Evolutionary conservation across 2,113 vertebrate genomes (phyloP), one percentile per base, ranked within the genome.

Genomic region (Phoenicopterus ruber): DNA sequence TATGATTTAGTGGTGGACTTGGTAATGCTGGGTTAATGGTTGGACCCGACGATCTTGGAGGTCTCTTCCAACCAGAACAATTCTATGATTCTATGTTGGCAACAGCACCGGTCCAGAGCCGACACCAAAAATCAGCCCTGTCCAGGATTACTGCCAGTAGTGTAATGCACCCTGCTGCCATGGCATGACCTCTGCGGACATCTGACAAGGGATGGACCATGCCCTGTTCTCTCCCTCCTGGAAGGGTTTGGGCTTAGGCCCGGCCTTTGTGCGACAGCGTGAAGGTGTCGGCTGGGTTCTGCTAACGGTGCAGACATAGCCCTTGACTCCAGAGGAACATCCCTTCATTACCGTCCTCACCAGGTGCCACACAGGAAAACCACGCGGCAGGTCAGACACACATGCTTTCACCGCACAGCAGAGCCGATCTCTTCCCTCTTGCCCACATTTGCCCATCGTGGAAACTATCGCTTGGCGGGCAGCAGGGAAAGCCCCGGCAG

Each of bases 101-200:
- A 18, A 31, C 25, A 52, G 47, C 2, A 0, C 5, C 9, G 42
- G 3, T 62, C 55, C 72, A 69, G 25, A 69, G 42, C 47, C 0
- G 1, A 40, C 59, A 74, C 21, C 34, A 73, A 57, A 67, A 40
- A 13, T 8, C 49, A 80, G 36, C 11, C 29, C 61, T 47, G 19
- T 24, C 66, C n/a, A 55, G 77, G 58, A 72, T 61, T n/a, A 21
- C 58, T 61, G 78, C 17, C 7, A 2, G 18, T 36, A n/a, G 26
- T 4, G 25, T 28, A 46, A 74, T 11, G 31, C 38, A 54, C 29
- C 21, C 34, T 50, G 22, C 57, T 29, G 12, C 24, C 47, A 34
- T 12, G 50, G 13, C 38, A 34, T 13, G 40, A 61, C 58, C 46
- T 61, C 54, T 50, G 59, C 13, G 46, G 67, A 36, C 40, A 15